These are phyloP conservation scores for Atherinomorus stipes DNA, from an alignment of 2,113 vertebrate species.

Conservation along the genomic window DNA sequence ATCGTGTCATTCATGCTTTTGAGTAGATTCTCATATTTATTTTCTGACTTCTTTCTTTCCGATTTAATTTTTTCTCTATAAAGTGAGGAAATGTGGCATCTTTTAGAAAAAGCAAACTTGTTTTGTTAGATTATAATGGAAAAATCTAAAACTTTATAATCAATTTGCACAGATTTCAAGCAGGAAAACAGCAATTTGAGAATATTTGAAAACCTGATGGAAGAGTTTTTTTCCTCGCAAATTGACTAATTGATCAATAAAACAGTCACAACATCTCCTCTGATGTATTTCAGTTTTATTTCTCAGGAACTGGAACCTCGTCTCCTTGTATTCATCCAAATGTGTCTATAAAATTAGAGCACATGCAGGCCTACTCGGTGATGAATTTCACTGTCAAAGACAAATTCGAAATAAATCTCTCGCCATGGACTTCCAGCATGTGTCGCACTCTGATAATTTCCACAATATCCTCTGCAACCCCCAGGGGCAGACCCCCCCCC, in stretches of 20 bases:
- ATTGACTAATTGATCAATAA: neutral
- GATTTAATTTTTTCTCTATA: neutral
- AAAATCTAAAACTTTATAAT: neutral
- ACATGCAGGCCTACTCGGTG: slow-evolving; percentile 52
- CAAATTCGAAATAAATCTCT: slow-evolving; percentile 79
- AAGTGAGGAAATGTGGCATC: too few relatives aligned
- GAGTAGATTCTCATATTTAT: neutral
- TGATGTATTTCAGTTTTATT: slow-evolving; percentile 6
- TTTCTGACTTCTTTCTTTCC: neutral
- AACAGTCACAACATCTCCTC: neutral
- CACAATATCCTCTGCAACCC: slow-evolving; percentile 80
- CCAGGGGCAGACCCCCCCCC: slow-evolving; percentile 66
- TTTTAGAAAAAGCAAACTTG: neutral
- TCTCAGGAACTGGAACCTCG: neutral
- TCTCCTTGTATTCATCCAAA: slow-evolving; percentile 28
- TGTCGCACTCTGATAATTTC: slow-evolving; percentile 81
- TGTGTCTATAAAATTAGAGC: slow-evolving; percentile 61
- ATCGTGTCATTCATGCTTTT: neutral
- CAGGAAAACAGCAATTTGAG: neutral
- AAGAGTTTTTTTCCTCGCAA: neutral
- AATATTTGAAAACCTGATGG: neutral
- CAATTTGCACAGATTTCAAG: neutral
- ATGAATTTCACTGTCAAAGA: slow-evolving; percentile 79
- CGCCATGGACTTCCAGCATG: slow-evolving; percentile 71
- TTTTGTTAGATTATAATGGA: neutral